A percentile compares a stretch with the other conserved stretches of the same genome.
phyloP scores from a whole-genome alignment of 1,140 invertebrate genomes.

The Fopius arisanus region DNA sequence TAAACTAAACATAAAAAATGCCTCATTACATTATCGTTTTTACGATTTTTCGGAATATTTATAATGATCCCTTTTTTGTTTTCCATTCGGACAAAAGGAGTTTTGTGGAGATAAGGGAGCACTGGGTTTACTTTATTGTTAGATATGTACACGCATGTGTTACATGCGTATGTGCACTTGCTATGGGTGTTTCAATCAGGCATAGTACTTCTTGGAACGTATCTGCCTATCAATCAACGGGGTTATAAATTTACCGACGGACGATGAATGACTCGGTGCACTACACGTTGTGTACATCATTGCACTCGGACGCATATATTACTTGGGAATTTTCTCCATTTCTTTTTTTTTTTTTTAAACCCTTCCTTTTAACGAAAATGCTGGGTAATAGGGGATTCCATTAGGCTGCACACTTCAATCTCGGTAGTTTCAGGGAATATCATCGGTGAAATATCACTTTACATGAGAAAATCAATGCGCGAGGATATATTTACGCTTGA shows the following conservation, averaged over 20 bases:
- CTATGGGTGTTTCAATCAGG: conserved; percentile 53
- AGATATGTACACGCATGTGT: conserved; percentile 34
- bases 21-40: background rate
- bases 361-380: background rate
- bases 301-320: conserved; percentile 1
- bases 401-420: background rate
- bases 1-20: background rate
- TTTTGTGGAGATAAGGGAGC: background rate
- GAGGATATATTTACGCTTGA: no score
- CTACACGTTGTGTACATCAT: background rate
- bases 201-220: conserved; percentile 61
- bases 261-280: conserved; percentile 32
- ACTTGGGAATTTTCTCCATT: background rate
- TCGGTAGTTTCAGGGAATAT: no score
- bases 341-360: no score
- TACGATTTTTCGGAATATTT: background rate
- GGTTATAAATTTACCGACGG: conserved; percentile 52
- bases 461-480: no score
- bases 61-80: background rate
- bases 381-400: background rate
- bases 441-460: no score
- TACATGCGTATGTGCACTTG: conserved; percentile 33
- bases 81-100: background rate
- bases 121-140: conserved; percentile 5
- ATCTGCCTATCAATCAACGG: conserved; percentile 57